phyloP scores from a whole-genome alignment of 1,140 invertebrate species.

The Panulirus ornatus region DNA sequence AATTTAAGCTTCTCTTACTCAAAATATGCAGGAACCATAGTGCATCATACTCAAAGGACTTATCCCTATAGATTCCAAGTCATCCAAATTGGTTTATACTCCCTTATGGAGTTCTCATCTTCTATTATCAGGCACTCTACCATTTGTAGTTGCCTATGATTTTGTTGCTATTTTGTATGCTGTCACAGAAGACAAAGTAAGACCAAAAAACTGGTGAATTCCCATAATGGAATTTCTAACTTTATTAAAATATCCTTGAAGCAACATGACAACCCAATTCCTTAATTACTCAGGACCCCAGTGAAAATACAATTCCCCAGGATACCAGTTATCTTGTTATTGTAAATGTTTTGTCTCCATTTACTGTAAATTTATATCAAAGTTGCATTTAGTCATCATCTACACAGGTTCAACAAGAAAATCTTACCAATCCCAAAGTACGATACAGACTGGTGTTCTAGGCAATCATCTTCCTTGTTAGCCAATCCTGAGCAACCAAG shows the following conservation, averaged over 20 bases:
- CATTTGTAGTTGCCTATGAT: not conserved
- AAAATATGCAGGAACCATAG: conserved; percentile 37
- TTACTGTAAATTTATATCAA: not conserved
- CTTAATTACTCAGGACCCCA: conserved; percentile 43
- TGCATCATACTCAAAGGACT: conserved; percentile 27
- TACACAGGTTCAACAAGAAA: not conserved
- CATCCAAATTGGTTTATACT: not conserved
- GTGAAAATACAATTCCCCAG: conserved; percentile 3
- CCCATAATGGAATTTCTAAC: conserved; percentile 66
- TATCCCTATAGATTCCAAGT: conserved; percentile 22
- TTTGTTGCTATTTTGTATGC: conserved; percentile 35
- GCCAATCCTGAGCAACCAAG: conserved; percentile 47
- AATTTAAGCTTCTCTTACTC: conserved; percentile 41
- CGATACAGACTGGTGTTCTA: not conserved
- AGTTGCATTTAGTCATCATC: not conserved
- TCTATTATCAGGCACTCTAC: conserved; percentile 8
- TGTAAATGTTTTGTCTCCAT: not conserved
- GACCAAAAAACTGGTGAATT: conserved; percentile 39
- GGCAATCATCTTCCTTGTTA: not conserved
- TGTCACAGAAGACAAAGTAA: conserved; percentile 38
- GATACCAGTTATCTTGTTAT: conserved; percentile 4
- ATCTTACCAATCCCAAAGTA: not conserved
- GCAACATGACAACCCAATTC: conserved; percentile 64
- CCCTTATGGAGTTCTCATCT: conserved; percentile 7
- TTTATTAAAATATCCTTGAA: conserved; percentile 68